Conservation (phyloP, 2,888 invertebrate genomes). For the Pandemis heparana region DNA sequence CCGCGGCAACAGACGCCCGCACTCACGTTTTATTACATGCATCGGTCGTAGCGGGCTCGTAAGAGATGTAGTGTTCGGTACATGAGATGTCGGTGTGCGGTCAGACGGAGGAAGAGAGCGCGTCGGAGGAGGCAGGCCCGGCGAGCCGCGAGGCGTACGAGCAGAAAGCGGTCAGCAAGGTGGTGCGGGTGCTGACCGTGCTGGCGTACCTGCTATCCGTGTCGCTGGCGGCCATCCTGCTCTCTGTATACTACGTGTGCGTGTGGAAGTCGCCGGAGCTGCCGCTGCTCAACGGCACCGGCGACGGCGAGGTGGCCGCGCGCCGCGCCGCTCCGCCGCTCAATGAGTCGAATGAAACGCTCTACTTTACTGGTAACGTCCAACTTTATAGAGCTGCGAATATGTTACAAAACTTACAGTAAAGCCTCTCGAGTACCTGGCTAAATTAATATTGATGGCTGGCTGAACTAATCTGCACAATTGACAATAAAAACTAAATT, state of each 20-base stretch:
- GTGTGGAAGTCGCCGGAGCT: constrained; percentile 91
- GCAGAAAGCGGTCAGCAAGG: constrained; percentile 75
- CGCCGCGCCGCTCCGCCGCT: constrained; percentile 50
- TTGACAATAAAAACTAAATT: too few species aligned
- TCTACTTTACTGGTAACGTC: constrained; percentile 50
- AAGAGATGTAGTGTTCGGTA: constrained; percentile 58
- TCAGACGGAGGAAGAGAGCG: constrained; percentile 68
- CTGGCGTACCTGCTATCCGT: constrained; percentile 93
- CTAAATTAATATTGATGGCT: too few species aligned
- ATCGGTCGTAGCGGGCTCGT: constrained; percentile 45
- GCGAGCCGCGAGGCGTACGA: constrained; percentile 70
- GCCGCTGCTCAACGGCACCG: constrained; percentile 59
- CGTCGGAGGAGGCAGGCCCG: constrained; percentile 62
- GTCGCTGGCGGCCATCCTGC: constrained; percentile 92
- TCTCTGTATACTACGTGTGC: constrained; percentile 93
- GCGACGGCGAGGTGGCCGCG: constrained; percentile 51
- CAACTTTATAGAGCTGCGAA: background rate
- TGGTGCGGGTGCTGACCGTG: constrained; percentile 90
- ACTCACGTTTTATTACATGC: constrained; percentile 48
- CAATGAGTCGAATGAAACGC: constrained; percentile 47
- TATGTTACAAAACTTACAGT: background rate
- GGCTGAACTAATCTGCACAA: too few species aligned
- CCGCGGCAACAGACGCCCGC: constrained; percentile 63
- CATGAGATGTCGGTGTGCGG: constrained; percentile 71
- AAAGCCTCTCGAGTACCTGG: background rate